phyloP scores from a whole-genome alignment of 2,797 vertebrate species.

The Acanthurus tractus region DNA sequence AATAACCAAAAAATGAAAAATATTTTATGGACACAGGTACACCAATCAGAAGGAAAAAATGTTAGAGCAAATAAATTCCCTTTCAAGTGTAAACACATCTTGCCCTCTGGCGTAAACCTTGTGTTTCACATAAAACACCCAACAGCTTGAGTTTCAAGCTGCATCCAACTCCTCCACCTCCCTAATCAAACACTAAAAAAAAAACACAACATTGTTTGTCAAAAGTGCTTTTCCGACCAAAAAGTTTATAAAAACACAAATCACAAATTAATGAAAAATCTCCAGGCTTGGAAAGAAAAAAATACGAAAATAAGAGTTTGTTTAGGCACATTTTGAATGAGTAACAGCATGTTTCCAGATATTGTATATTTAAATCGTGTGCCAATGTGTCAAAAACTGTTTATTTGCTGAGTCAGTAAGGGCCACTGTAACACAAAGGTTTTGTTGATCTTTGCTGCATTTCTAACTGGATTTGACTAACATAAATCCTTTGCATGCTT shows the following conservation, averaged over 20 bases:
- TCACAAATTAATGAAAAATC: background rate
- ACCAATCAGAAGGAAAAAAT: background rate
- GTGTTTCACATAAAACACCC: background rate
- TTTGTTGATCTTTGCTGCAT: background rate
- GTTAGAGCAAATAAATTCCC: background rate
- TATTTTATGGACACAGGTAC: background rate
- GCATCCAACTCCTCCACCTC: background rate
- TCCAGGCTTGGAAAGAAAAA: background rate
- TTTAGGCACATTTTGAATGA: background rate
- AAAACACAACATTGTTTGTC: background rate
- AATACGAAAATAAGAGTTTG: background rate
- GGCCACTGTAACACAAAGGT: background rate
- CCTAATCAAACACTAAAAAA: background rate
- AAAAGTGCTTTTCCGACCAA: background rate
- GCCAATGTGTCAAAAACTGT: background rate
- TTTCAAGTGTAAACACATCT: background rate
- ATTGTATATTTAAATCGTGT: background rate
- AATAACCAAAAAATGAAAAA: background rate
- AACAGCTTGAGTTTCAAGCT: background rate
- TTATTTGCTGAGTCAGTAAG: background rate
- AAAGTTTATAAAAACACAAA: background rate
- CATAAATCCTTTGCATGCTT: background rate
- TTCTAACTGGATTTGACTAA: background rate
- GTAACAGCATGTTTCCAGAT: background rate
- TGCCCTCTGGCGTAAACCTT: background rate